Base-by-base conservation (phyloP, 2,113 vertebrate species). In the Pseudopodoces humilis region DNA sequence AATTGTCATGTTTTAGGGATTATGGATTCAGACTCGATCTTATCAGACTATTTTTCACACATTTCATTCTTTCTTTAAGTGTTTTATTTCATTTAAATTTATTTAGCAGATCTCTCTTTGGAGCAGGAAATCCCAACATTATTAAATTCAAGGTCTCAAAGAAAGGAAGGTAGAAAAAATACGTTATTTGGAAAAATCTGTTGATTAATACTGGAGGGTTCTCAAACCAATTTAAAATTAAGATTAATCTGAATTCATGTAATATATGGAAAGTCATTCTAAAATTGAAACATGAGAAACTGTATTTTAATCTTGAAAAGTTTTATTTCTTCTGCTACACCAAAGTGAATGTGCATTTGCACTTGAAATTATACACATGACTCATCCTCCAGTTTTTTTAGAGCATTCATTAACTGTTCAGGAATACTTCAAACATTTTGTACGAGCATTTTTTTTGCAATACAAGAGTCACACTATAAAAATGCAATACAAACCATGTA, bases 91-190 rank as follows among this genome's bases (percentile, higher is more conserved):
- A 47, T 81, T 94, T 79, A 78, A 88, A 96, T 90, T 88, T 88
- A 88, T 86, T 94, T 94, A 86, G 60, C 92, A 96, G 93, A 92
- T 88, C 68, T 47, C 31, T 60, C 76, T 86, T 88, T 71, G 60
- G 56, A 94, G 56, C 47, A 83, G 79, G 93, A 97, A 96, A 95
- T 93, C 79, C 90, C 88, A 92, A 62, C 22, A 27, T 95, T 83
- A 90, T 96, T 94, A 95, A 94, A 96, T 92, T 67, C 60, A 92
- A 86, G 47, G 8, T 50, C 75, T 74, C 43, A 83, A 86, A 93
- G 67, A 83, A 86, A 90, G 25, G 41, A 79, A 91, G n/a, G 85
- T 43, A 90, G 60, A 86, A 90, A 96, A 90, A 88, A 60, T 8
- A 72, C n/a, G 21, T 68, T 82, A 41, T 82, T 93, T 88, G 55